Evolutionary conservation across 2,797 vertebrate genomes (phyloP).

Genomic region (Cetoscarus ocellatus): DNA sequence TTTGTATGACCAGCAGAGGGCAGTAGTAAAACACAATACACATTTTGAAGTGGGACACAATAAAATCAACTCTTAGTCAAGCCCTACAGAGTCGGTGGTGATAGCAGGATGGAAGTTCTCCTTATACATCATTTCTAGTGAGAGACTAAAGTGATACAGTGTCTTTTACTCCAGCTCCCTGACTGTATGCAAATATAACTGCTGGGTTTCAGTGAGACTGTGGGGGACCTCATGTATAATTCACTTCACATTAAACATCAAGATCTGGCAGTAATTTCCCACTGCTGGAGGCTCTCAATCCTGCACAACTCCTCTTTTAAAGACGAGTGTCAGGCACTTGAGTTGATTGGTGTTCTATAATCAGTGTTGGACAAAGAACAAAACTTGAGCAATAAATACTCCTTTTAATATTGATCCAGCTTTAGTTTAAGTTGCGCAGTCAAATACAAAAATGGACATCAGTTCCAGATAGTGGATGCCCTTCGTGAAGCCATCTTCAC

Average conservation of each 20-base stretch:
- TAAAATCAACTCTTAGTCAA: neutral
- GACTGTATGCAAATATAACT: slow-evolving; percentile 22
- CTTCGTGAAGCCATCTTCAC: too few species aligned
- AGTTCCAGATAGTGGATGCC: too few species aligned
- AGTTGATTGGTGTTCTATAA: slow-evolving; percentile 11
- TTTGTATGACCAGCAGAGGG: slow-evolving; percentile 55
- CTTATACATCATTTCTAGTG: neutral
- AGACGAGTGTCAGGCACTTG: slow-evolving; percentile 2
- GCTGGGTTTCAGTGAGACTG: slow-evolving; percentile 19
- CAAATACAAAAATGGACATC: too few species aligned
- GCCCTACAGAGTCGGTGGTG: neutral
- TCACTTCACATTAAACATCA: slow-evolving; percentile 35
- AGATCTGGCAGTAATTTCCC: slow-evolving; percentile 42
- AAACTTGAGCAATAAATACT: too few species aligned
- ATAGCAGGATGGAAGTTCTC: neutral
- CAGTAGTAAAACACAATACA: slow-evolving; percentile 41
- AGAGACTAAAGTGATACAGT: neutral
- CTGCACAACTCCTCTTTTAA: slow-evolving; percentile 25
- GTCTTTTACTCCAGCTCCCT: slow-evolving; percentile 7
- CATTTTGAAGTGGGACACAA: neutral
- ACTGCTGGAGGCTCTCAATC: slow-evolving; percentile 24
- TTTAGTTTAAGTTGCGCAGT: too few species aligned
- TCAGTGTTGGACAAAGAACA: neutral
- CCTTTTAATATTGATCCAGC: too few species aligned
- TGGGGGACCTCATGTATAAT: slow-evolving; percentile 38